Conservation (phyloP, 2,888 invertebrate species). For the Cephus runcator region DNA sequence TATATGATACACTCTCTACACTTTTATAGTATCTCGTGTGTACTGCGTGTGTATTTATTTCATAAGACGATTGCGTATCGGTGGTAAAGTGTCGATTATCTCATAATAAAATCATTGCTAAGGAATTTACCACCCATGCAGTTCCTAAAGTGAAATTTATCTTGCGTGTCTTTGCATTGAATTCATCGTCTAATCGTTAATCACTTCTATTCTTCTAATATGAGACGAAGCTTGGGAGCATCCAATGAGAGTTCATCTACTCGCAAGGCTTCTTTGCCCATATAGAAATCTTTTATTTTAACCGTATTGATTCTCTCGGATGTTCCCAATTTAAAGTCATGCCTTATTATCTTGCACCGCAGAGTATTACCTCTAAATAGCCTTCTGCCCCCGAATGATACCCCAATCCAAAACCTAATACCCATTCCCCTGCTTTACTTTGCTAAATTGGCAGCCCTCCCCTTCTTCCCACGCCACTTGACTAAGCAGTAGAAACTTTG, state of each 20-base stretch:
- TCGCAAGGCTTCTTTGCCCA: not conserved
- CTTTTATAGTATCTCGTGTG: not conserved
- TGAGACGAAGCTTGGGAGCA: not conserved
- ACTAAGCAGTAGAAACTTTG: not conserved
- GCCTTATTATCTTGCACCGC: not conserved
- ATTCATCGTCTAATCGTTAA: not conserved
- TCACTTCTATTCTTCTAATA: not conserved
- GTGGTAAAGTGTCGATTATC: not conserved
- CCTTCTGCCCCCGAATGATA: not conserved
- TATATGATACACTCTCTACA: not conserved
- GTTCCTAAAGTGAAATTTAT: not conserved
- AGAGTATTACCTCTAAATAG: not conserved
- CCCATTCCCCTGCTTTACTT: not conserved
- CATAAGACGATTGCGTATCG: not conserved
- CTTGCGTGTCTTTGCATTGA: not conserved
- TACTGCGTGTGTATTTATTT: not conserved
- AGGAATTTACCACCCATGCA: not conserved
- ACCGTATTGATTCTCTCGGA: not conserved
- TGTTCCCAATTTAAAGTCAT: not conserved
- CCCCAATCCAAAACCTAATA: not conserved
- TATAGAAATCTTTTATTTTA: not conserved
- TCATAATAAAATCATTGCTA: not conserved
- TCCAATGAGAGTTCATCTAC: constrained; percentile 6
- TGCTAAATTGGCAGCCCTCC: not conserved
- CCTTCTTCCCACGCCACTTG: not conserved